A percentile compares a stretch with the other conserved stretches of the same genome.
phyloP scores from a whole-genome alignment of 2,797 vertebrate species.

The Xenentodon cancila region DNA sequence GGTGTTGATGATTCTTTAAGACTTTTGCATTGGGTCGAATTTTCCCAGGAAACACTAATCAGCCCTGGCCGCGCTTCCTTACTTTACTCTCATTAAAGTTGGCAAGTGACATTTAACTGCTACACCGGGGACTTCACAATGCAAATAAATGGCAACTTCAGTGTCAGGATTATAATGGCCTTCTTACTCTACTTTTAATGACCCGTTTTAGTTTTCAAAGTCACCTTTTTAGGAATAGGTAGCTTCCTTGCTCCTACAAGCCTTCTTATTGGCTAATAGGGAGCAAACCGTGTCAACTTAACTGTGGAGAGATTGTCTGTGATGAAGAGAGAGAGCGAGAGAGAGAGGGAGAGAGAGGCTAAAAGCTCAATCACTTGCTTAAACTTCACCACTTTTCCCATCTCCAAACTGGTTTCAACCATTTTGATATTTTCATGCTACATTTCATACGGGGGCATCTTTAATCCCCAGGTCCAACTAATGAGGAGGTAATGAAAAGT shows the following conservation, averaged over 20 bases:
- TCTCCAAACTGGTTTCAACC: constrained; percentile 64
- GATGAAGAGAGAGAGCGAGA: constrained; percentile 30
- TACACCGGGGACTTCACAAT: constrained; percentile 71
- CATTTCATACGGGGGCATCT: constrained; percentile 77
- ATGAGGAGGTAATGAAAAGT: constrained; percentile 86
- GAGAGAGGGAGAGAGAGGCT: constrained; percentile 41
- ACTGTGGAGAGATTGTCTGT: constrained; percentile 49
- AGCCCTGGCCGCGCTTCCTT: constrained; percentile 64
- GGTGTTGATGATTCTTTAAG: constrained; percentile 63
- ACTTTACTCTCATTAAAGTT: constrained; percentile 80
- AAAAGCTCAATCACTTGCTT: constrained; percentile 70
- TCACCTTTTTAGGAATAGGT: constrained; percentile 73
- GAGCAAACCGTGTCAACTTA: constrained; percentile 71
- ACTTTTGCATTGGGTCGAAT: constrained; percentile 49
- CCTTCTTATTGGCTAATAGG: constrained; percentile 74
- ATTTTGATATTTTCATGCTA: constrained; percentile 78
- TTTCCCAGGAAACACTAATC: constrained; percentile 71
- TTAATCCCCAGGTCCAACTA: constrained; percentile 82
- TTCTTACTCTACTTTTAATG: constrained; percentile 81
- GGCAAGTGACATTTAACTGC: constrained; percentile 80
- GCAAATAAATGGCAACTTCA: constrained; percentile 79
- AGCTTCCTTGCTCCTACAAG: constrained; percentile 48
- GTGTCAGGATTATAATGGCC: constrained; percentile 78
- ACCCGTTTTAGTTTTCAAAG: constrained; percentile 81
- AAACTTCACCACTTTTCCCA: constrained; percentile 54